A percentile compares a stretch with the other conserved stretches of the same genome.
Conservation (phyloP, 2,888 invertebrate species). For the Brenthis hecate region DNA sequence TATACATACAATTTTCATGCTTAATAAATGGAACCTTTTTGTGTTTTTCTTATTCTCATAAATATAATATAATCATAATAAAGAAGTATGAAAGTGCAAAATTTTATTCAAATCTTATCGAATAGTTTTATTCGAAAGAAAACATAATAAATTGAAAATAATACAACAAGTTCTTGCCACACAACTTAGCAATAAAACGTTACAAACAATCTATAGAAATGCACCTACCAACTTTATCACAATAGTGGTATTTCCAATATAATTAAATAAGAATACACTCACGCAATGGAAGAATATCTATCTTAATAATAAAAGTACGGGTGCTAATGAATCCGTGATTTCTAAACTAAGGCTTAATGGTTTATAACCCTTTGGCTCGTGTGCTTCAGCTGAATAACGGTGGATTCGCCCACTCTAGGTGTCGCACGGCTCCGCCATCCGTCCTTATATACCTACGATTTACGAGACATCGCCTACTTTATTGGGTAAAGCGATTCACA, state of each 20-base stretch:
- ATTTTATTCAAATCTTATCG: no score
- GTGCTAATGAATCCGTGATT: conserved; percentile 31
- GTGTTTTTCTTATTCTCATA: no score
- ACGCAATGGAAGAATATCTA: conserved; percentile 30
- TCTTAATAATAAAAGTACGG: conserved; percentile 27
- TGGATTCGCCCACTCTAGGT: conserved; percentile 75
- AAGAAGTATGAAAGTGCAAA: no score
- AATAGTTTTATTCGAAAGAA: neutral
- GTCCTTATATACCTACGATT: conserved; percentile 65
- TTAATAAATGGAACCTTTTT: no score
- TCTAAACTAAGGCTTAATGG: conserved; percentile 31
- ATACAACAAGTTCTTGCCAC: neutral
- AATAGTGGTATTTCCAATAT: conserved; percentile 25
- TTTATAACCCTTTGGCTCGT: conserved; percentile 39
- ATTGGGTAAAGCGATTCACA: conserved; percentile 75
- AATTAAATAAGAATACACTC: conserved; percentile 33
- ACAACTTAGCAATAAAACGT: conserved; percentile 21
- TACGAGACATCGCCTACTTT: conserved; percentile 77
- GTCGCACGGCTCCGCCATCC: conserved; percentile 66
- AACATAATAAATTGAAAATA: conserved; percentile 5
- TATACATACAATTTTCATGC: no score
- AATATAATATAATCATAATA: no score
- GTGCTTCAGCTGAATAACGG: conserved; percentile 62
- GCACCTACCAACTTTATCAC: conserved; percentile 18
- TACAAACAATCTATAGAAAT: conserved; percentile 23